Conservation (phyloP, 2,113 vertebrate genomes). For the Neomonachus schauinslandi region DNA sequence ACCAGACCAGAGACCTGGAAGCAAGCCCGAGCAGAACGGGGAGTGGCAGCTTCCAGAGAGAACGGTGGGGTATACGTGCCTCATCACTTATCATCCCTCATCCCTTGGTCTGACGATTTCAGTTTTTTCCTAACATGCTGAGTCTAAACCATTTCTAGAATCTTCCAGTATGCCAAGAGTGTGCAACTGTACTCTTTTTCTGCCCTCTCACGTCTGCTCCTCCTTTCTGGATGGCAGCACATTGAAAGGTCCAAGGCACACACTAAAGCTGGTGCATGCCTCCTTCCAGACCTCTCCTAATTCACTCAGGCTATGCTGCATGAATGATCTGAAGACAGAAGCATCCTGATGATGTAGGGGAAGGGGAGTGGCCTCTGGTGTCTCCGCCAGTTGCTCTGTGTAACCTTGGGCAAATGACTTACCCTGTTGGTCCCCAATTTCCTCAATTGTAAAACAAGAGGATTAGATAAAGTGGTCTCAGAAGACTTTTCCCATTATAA, state of each 20-base stretch:
- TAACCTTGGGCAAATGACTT: background rate
- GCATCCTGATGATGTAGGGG: background rate
- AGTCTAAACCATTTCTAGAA: background rate
- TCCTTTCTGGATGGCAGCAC: background rate
- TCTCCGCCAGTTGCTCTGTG: background rate
- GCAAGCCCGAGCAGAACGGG: background rate
- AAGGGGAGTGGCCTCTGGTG: background rate
- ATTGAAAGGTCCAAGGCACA: background rate
- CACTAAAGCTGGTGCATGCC: background rate
- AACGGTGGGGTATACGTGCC: accelerated
- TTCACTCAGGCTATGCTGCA: background rate
- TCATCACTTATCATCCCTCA: background rate
- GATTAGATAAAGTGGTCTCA: background rate
- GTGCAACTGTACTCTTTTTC: background rate
- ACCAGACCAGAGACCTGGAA: background rate
- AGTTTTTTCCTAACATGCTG: background rate
- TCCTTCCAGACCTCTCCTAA: background rate
- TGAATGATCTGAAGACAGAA: background rate
- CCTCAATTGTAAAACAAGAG: background rate
- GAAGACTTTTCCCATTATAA: background rate
- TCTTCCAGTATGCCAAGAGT: background rate
- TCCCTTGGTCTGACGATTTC: background rate
- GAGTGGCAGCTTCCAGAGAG: background rate
- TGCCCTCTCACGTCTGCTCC: background rate
- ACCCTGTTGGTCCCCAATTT: background rate